These are phyloP conservation scores for Allygus modestus DNA, from an alignment of 2,888 invertebrate genomes.

Conservation along the genomic window DNA sequence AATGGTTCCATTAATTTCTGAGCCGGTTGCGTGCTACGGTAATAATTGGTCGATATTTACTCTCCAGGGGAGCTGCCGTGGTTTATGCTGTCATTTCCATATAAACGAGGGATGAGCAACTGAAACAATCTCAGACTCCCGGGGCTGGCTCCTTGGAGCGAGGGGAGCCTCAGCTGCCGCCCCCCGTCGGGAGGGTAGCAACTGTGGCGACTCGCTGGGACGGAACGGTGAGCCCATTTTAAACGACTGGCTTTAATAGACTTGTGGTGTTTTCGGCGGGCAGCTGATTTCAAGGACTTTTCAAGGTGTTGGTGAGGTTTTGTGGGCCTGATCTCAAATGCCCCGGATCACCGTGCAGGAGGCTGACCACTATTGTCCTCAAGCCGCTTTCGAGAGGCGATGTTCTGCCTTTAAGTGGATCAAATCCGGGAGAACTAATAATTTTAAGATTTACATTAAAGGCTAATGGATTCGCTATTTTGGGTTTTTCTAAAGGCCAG, in stretches of 20 bases:
- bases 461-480: conserved; percentile 53
- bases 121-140: conserved; percentile 47
- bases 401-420: conserved; percentile 58
- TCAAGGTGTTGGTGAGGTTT: conserved; percentile 58
- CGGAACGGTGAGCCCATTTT: conserved; percentile 54
- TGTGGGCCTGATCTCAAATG: conserved; percentile 55
- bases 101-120: conserved; percentile 52
- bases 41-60: conserved; percentile 13
- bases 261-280: conserved; percentile 45
- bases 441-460: conserved; percentile 40
- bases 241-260: conserved; percentile 56
- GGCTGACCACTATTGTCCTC: conserved; percentile 57
- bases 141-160: conserved; percentile 1
- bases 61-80: conserved; percentile 34
- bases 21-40: not conserved
- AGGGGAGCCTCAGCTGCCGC: conserved; percentile 41
- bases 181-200: conserved; percentile 3
- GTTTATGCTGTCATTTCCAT: conserved; percentile 50
- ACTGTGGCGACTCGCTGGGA: conserved; percentile 43
- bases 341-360: not conserved
- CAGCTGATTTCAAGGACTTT: conserved; percentile 39
- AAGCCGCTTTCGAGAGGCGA: conserved; percentile 17
- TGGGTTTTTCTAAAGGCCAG: not conserved
- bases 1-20: not conserved
- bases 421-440: conserved; percentile 47